Conservation (phyloP, 2,888 invertebrate genomes). For the Gerosis bhagava region DNA sequence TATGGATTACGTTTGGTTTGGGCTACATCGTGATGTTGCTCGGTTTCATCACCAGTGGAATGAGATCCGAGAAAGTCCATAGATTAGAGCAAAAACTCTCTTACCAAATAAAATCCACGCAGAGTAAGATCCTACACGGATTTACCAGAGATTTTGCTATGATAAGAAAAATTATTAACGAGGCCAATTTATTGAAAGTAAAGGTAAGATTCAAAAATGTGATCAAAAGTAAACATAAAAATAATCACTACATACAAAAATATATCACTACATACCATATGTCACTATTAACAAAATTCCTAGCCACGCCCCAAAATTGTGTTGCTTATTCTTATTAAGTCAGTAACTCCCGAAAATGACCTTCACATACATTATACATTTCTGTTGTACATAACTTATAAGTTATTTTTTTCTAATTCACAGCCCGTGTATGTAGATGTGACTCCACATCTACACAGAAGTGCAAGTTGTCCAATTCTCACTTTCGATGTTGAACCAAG, state of each 20-base stretch:
- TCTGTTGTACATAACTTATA: no score
- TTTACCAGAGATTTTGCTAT: conserved; percentile 89
- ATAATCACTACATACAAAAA: no score
- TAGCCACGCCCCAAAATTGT: no score
- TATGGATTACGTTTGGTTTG: conserved; percentile 96
- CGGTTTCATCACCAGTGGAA: conserved; percentile 90
- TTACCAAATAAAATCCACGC: conserved; percentile 89
- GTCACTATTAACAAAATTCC: no score
- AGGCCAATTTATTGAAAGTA: conserved; percentile 91
- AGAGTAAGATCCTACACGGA: conserved; percentile 89
- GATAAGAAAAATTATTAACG: conserved; percentile 89
- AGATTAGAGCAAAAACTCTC: conserved; percentile 90
- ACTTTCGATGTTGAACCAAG: conserved; percentile 82
- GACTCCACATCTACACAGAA: conserved; percentile 72
- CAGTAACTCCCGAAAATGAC: no score
- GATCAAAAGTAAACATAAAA: no score
- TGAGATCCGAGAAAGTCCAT: conserved; percentile 88
- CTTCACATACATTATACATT: no score
- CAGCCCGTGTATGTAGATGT: conserved; percentile 90
- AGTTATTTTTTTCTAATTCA: no score
- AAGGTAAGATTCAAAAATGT: conserved; percentile 80
- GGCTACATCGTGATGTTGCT: conserved; percentile 96
- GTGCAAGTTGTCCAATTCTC: conserved; percentile 89
- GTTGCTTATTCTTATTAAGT: no score
- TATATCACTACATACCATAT: no score